Evolutionary conservation across 2,113 vertebrate species (phyloP).

Genomic region (Passer montanus): DNA sequence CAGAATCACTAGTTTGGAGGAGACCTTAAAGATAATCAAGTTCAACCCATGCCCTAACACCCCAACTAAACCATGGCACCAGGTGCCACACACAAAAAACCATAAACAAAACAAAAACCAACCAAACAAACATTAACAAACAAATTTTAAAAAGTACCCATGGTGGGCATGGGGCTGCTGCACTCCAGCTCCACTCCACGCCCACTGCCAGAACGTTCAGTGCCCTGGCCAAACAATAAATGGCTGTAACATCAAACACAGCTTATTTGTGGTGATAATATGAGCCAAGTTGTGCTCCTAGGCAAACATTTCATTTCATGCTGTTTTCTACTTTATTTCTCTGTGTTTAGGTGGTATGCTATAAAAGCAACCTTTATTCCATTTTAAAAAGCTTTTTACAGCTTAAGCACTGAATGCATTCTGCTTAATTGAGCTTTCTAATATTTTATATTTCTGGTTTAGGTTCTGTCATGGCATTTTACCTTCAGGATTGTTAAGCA

Average conservation of each 20-base stretch:
- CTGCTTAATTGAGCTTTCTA: not conserved
- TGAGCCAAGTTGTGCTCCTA: not conserved
- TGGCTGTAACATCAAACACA: not conserved
- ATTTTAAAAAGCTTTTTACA: not conserved
- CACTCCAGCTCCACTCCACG: rapidly evolving
- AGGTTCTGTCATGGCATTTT: not conserved
- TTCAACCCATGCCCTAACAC: too few species aligned
- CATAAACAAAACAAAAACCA: not conserved
- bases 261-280: not conserved
- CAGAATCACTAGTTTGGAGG: not conserved
- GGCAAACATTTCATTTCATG: not conserved
- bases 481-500: not conserved
- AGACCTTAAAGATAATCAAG: not conserved
- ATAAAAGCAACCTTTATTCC: not conserved
- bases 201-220: rapidly evolving
- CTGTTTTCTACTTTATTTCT: not conserved
- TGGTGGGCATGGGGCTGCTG: not conserved
- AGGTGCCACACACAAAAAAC: not conserved
- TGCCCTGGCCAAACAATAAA: not conserved
- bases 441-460: not conserved
- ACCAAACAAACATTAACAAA: not conserved
- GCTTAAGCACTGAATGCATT: not conserved
- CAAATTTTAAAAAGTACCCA: not conserved
- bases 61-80: not conserved
- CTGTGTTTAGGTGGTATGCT: rapidly evolving